Evolutionary conservation across 2,888 invertebrate species (phyloP).

Genomic region (Cryptus armator): DNA sequence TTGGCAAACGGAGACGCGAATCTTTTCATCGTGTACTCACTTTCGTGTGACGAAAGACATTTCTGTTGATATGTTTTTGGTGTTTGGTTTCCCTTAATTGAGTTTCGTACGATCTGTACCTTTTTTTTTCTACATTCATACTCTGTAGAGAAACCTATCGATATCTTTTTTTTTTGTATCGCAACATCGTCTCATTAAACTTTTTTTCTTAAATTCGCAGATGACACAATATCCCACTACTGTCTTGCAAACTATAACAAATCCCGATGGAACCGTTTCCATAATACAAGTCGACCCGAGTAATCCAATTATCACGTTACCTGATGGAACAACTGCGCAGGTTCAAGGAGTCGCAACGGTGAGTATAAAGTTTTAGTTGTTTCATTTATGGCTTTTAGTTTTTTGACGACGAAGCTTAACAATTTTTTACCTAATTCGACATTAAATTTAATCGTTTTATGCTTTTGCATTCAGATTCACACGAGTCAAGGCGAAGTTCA

Average conservation of each 20-base stretch:
- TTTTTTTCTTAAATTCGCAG: constrained; percentile 77
- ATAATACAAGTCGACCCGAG: constrained; percentile 98
- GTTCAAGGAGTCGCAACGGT: constrained; percentile 92
- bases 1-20: constrained; percentile 27
- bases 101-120: constrained; percentile 77
- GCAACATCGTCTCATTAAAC: constrained; percentile 45
- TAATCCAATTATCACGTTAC: constrained; percentile 97
- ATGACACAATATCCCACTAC: constrained; percentile 93
- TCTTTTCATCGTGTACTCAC: constrained; percentile 31
- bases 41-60: constrained; percentile 54
- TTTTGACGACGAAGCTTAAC: not conserved
- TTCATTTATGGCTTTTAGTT: not conserved
- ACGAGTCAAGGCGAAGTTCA: constrained; percentile 88
- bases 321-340: constrained; percentile 98
- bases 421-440: not conserved
- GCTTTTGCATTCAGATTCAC: constrained; percentile 83
- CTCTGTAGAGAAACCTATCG: constrained; percentile 43
- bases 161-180: constrained; percentile 43
- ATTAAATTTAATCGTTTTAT: constrained; percentile 10
- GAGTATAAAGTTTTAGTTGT: constrained; percentile 73
- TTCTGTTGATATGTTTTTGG: constrained; percentile 72
- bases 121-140: constrained; percentile 43
- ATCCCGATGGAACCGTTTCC: constrained; percentile 98
- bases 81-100: constrained; percentile 84
- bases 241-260: constrained; percentile 97